phyloP scores from a whole-genome alignment of 2,888 invertebrate genomes.

The Aphrophora alni region DNA sequence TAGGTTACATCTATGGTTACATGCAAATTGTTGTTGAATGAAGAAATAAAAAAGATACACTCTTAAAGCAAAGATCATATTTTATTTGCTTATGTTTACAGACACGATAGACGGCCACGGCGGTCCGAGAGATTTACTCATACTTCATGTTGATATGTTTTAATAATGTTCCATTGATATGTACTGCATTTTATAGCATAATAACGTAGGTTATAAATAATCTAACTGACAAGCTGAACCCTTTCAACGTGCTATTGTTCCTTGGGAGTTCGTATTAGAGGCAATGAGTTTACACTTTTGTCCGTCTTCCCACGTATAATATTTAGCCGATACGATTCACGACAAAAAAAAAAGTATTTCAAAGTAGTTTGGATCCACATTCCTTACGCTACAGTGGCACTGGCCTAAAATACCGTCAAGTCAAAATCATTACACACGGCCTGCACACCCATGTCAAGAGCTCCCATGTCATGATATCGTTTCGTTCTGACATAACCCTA shows the following conservation, averaged over 20 bases:
- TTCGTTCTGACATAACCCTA: not conserved
- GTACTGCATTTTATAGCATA: constrained; percentile 2
- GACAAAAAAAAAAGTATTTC: not conserved
- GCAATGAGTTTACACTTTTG: constrained; percentile 3
- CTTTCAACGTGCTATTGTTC: not conserved
- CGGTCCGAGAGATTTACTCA: not conserved
- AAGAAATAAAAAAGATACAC: not conserved
- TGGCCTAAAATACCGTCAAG: not conserved
- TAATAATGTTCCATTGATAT: not conserved
- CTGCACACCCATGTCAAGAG: not conserved
- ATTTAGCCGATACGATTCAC: not conserved
- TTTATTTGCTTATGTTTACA: constrained; percentile 29
- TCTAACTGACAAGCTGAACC: not conserved
- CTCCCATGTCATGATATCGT: not conserved
- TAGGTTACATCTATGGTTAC: not conserved
- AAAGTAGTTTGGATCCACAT: not conserved
- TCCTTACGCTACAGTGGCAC: not conserved
- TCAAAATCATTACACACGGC: not conserved
- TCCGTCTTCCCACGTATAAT: not conserved
- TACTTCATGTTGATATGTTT: not conserved
- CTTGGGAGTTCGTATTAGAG: not conserved
- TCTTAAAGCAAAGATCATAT: not conserved
- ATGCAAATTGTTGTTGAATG: not conserved
- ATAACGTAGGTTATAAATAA: not conserved
- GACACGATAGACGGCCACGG: constrained; percentile 7